Conservation (phyloP, 1,140 invertebrate species). For the Atta cephalotes region DNA sequence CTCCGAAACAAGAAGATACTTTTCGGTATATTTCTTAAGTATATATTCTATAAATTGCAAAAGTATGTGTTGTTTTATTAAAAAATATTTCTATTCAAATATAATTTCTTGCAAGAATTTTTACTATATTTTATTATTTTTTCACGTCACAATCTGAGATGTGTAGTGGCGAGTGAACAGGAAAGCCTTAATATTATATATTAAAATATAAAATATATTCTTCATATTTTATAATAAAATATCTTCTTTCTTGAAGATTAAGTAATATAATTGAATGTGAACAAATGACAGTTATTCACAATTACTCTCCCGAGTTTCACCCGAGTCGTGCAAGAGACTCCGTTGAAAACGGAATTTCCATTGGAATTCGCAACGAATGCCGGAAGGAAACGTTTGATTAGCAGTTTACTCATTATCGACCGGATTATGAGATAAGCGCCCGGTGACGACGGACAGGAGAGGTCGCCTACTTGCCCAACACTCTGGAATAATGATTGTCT, state of each 20-base stretch:
- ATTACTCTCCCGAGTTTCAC: background rate
- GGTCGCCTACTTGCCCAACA: slow-evolving; percentile 79
- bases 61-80: too few relatives aligned
- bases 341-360: background rate
- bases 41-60: too few relatives aligned
- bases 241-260: background rate
- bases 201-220: background rate
- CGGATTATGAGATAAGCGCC: slow-evolving; percentile 47
- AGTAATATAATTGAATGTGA: background rate
- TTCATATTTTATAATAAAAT: background rate
- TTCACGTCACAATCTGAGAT: too few relatives aligned
- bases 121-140: too few relatives aligned
- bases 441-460: slow-evolving; percentile 40
- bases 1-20: too few relatives aligned
- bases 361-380: slow-evolving; percentile 52
- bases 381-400: slow-evolving; percentile 80
- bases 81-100: too few relatives aligned
- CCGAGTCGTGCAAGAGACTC: slow-evolving; percentile 4
- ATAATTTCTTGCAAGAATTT: too few relatives aligned
- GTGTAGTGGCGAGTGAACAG: too few relatives aligned
- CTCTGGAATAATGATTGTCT: slow-evolving; percentile 80
- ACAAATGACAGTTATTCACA: background rate
- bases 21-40: too few relatives aligned
- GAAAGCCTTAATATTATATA: background rate
- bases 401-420: slow-evolving; percentile 78